Evolutionary conservation across 2,888 invertebrate species (phyloP).

Genomic region (Rhagophthalmus giganteus): DNA sequence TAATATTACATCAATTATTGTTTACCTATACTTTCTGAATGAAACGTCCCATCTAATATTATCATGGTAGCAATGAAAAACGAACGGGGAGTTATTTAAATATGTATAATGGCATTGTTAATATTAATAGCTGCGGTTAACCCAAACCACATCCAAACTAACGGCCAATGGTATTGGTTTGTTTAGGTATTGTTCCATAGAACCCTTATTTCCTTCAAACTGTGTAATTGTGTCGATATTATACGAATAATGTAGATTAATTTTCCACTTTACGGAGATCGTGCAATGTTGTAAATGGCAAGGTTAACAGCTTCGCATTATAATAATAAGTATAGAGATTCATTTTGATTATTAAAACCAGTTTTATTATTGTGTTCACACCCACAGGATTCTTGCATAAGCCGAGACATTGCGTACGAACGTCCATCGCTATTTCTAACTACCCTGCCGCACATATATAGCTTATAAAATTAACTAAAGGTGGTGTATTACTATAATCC

Average conservation of each 20-base stretch:
- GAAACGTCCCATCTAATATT: too few species aligned
- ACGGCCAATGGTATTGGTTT: too few species aligned
- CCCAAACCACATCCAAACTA: too few species aligned
- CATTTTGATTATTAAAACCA: constrained; percentile 49
- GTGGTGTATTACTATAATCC: too few species aligned
- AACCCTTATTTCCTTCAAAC: background rate
- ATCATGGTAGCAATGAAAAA: too few species aligned
- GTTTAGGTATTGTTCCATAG: background rate
- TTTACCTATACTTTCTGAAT: too few species aligned
- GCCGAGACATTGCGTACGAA: constrained; percentile 37
- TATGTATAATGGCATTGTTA: too few species aligned
- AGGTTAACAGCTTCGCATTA: constrained; percentile 43
- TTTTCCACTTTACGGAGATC: constrained; percentile 26
- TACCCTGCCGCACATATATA: too few species aligned
- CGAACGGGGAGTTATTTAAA: too few species aligned
- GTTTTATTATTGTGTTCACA: constrained; percentile 48
- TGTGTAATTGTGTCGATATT: background rate
- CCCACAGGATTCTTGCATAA: constrained; percentile 46
- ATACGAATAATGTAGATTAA: constrained; percentile 20
- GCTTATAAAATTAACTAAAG: too few species aligned
- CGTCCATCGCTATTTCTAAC: constrained; percentile 33
- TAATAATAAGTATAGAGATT: constrained; percentile 46
- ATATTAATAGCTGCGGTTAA: too few species aligned
- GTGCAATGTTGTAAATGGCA: constrained; percentile 39
- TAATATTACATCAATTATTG: too few species aligned